Evolutionary conservation across 2,113 vertebrate species (phyloP).

Genomic region (Tychaedon coryphoeus): DNA sequence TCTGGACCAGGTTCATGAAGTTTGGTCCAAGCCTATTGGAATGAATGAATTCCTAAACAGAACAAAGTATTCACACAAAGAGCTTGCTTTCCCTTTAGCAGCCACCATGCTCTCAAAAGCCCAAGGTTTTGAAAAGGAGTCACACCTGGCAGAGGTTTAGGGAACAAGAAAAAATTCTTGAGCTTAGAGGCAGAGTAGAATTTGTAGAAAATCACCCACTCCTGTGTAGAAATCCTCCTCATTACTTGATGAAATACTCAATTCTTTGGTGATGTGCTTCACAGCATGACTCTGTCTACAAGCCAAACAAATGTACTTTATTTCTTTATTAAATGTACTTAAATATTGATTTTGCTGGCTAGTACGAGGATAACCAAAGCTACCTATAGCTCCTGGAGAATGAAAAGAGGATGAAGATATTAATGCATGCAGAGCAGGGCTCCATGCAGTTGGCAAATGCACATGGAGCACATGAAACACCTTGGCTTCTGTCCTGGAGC

Average conservation of each 20-base stretch:
- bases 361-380: background rate
- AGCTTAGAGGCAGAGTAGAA: background rate
- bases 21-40: background rate
- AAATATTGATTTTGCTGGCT: background rate
- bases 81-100: background rate
- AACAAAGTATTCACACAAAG: background rate
- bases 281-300: background rate
- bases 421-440: background rate
- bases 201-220: background rate
- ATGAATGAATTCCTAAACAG: background rate
- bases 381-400: background rate
- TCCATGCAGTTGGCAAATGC: background rate
- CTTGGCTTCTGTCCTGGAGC: background rate
- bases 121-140: background rate
- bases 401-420: background rate
- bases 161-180: background rate
- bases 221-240: background rate
- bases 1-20: background rate
- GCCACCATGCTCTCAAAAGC: background rate
- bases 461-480: fast-evolving
- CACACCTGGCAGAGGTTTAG: background rate
- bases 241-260: background rate
- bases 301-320: background rate
- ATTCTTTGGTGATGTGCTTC: background rate
- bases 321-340: background rate